Conservation (phyloP, 2,113 vertebrate genomes). For the Heterochromis multidens region DNA sequence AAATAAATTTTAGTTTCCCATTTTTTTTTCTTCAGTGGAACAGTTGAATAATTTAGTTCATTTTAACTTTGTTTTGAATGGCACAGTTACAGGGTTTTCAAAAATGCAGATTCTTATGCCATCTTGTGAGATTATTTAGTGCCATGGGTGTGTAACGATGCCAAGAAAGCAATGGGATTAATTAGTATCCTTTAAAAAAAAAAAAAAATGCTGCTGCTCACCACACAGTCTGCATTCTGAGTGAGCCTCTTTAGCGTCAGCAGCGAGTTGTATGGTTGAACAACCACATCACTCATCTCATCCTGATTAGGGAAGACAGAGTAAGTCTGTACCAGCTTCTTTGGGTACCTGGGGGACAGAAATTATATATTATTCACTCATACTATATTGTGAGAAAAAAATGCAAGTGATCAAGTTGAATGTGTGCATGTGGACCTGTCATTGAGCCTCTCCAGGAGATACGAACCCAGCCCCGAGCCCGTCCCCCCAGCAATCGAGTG, state of each 20-base stretch:
- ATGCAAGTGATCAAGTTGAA: neutral
- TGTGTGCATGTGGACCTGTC: conserved; percentile 82
- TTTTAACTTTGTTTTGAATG: neutral
- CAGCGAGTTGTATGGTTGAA: conserved; percentile 97
- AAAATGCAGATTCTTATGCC: neutral
- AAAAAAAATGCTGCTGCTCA: conserved; percentile 68
- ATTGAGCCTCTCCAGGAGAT: conserved; percentile 94
- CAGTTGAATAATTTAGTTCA: neutral
- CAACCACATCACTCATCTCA: conserved; percentile 98
- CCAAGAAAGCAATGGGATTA: neutral
- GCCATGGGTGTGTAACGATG: neutral
- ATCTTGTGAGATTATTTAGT: neutral
- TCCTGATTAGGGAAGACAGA: conserved; percentile 98
- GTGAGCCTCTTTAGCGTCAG: conserved; percentile 96
- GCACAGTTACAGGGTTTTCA: neutral
- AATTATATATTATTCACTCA: neutral
- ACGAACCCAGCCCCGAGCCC: conserved; percentile 93
- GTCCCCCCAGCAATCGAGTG: conserved; percentile 98
- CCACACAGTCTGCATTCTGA: conserved; percentile 98
- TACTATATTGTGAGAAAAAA: neutral
- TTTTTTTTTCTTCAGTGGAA: neutral
- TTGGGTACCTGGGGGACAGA: conserved; percentile 84
- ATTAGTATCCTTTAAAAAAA: conserved; percentile 1
- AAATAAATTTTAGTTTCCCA: neutral
- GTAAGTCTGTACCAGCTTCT: conserved; percentile 98